Conservation (phyloP, 2,113 vertebrate genomes). For the Solea solea region DNA sequence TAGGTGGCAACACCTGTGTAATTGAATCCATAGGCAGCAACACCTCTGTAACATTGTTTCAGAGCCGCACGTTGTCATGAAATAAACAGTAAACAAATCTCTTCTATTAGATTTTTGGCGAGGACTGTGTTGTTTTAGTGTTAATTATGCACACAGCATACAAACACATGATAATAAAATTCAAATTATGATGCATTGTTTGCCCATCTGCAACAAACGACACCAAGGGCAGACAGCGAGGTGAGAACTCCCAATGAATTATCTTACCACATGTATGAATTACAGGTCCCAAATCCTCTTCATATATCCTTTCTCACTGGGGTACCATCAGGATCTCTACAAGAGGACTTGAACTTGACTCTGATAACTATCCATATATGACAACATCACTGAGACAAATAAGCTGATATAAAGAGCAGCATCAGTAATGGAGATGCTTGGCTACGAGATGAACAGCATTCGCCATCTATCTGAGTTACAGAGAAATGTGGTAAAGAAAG, state of each 20-base stretch:
- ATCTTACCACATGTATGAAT: conserved; percentile 27
- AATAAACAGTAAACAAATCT: conserved; percentile 34
- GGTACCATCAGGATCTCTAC: no score
- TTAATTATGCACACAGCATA: conserved; percentile 55
- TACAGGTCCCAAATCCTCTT: no score
- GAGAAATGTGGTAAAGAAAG: no score
- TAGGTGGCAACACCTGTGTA: conserved; percentile 15
- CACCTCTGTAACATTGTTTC: conserved; percentile 11
- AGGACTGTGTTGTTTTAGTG: conserved; percentile 42
- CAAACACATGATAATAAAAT: conserved; percentile 41
- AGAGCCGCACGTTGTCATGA: conserved; percentile 9
- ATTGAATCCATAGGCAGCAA: conserved; percentile 17
- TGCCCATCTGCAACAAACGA: conserved; percentile 51
- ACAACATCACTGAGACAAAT: no score
- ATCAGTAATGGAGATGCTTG: no score
- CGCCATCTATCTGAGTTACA: no score
- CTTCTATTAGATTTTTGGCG: conserved; percentile 20
- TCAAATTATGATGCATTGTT: conserved; percentile 56
- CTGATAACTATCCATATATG: no score
- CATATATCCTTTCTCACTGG: no score
- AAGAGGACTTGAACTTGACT: no score
- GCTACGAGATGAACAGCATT: no score
- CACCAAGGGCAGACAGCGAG: conserved; percentile 33
- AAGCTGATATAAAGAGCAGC: no score
- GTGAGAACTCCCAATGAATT: conserved; percentile 27